These are phyloP conservation scores for Mylabris sibirica DNA, from an alignment of 2,888 invertebrate genomes.

Conservation along the genomic window DNA sequence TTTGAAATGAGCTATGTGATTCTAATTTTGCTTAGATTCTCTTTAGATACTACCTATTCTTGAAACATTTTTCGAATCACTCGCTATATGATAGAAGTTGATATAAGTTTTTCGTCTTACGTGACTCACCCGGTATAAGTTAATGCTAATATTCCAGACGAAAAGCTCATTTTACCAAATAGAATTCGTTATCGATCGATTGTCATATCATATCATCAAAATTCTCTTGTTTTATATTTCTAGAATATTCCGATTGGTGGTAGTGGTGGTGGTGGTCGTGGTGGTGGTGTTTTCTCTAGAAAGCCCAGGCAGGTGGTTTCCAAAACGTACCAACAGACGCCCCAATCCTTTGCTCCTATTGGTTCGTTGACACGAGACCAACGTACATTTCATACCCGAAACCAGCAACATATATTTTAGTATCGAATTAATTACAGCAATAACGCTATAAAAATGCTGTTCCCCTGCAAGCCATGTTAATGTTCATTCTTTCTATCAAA, in stretches of 20 bases:
- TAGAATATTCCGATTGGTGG: conserved; percentile 18
- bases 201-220: background rate
- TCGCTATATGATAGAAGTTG: too few species aligned
- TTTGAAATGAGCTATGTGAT: too few species aligned
- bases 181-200: background rate
- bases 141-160: too few species aligned
- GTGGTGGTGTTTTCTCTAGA: conserved; percentile 10
- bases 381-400: conserved; percentile 31
- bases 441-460: conserved; percentile 29
- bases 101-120: too few species aligned
- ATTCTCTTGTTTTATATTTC: background rate
- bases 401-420: conserved; percentile 32
- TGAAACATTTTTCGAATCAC: too few species aligned
- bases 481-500: background rate
- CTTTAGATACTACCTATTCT: too few species aligned
- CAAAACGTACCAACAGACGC: conserved; percentile 54
- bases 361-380: conserved; percentile 56
- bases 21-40: too few species aligned
- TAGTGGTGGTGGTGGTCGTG: conserved; percentile 17
- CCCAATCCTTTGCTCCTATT: conserved; percentile 51
- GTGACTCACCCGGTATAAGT: too few species aligned
- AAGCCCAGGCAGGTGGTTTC: conserved; percentile 54
- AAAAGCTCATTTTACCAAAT: background rate
- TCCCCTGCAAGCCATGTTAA: conserved; percentile 13
- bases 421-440: conserved; percentile 37